phyloP scores from a whole-genome alignment of 1,140 invertebrate genomes.

The Bursaphelenchus mucronatus region DNA sequence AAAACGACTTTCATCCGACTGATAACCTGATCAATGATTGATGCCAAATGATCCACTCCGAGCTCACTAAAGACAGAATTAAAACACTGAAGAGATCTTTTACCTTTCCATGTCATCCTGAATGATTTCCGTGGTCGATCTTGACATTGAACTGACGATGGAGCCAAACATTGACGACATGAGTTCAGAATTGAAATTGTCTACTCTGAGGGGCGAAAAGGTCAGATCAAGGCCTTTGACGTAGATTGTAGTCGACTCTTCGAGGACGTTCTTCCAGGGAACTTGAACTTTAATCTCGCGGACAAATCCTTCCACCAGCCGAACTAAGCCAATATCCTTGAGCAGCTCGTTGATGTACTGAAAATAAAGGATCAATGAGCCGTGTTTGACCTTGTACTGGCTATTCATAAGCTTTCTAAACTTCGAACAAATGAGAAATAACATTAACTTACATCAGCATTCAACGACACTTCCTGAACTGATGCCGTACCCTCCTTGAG shows the following conservation, averaged over 20 bases:
- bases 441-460: slow-evolving; percentile 34
- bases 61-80: slow-evolving; percentile 11
- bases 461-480: slow-evolving; percentile 37
- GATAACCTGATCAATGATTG: slow-evolving; percentile 42
- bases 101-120: slow-evolving; percentile 21
- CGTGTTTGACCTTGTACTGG: not conserved
- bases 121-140: slow-evolving; percentile 39
- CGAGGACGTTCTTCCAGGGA: slow-evolving; percentile 36
- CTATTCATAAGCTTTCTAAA: too few relatives aligned
- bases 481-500: slow-evolving; percentile 36
- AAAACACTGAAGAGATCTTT: slow-evolving; percentile 1
- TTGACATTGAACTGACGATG: slow-evolving; percentile 36
- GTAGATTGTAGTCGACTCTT: slow-evolving; percentile 37
- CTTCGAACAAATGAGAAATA: slow-evolving; percentile 2
- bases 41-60: slow-evolving; percentile 43
- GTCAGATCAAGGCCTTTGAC: slow-evolving; percentile 40
- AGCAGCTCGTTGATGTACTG: slow-evolving; percentile 40
- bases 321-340: slow-evolving; percentile 25
- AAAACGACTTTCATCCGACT: slow-evolving; percentile 45
- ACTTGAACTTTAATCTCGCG: slow-evolving; percentile 30
- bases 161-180: slow-evolving; percentile 32
- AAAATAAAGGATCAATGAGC: slow-evolving; percentile 8
- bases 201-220: slow-evolving; percentile 27
- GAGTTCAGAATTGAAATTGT: slow-evolving; percentile 11
- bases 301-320: slow-evolving; percentile 36